These are phyloP conservation scores for Nephrotoma flavescens DNA, from an alignment of 2,888 invertebrate genomes.

Conservation along the genomic window DNA sequence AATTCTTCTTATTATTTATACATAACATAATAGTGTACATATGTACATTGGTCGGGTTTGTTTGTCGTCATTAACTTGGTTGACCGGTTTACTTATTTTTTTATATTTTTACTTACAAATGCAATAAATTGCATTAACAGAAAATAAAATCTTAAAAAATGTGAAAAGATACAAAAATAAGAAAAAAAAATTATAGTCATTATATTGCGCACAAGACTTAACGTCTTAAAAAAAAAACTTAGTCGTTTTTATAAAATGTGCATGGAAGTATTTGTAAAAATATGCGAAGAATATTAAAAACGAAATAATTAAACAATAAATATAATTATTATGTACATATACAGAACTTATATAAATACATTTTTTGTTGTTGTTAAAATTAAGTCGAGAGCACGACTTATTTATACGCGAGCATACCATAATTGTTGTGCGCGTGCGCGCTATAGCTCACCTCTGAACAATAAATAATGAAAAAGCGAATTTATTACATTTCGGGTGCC, in stretches of 20 bases:
- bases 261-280: background rate
- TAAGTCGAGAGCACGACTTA: background rate
- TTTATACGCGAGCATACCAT: background rate
- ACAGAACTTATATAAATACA: background rate
- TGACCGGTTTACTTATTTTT: background rate
- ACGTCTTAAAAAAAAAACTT: background rate
- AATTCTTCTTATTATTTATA: background rate
- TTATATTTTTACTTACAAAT: background rate
- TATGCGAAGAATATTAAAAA: background rate
- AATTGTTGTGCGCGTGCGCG: background rate
- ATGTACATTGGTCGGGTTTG: background rate
- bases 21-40: background rate
- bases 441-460: background rate
- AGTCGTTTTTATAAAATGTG: background rate
- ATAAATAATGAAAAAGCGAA: background rate
- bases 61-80: background rate
- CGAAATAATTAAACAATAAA: background rate
- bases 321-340: background rate
- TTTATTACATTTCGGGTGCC: background rate
- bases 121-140: background rate
- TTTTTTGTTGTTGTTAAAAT: background rate
- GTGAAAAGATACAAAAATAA: background rate
- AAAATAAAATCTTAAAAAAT: background rate
- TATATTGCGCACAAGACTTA: background rate
- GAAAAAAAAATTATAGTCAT: background rate